Conservation (phyloP, 2,888 invertebrate species). For the Drosophila histrio region DNA sequence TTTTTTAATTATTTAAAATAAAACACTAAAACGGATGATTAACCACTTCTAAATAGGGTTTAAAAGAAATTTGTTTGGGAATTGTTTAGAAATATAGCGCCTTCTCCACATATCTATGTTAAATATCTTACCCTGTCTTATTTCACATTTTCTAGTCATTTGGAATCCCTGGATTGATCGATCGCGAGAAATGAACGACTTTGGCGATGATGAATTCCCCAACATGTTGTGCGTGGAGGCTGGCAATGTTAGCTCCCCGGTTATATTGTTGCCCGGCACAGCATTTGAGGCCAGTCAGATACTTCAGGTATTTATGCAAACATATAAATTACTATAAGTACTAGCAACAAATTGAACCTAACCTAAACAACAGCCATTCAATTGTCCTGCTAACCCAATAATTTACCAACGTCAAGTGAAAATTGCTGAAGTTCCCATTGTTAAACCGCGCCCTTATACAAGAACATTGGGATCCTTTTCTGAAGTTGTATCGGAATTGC, state of each 20-base stretch:
- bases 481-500: not conserved
- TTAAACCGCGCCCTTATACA: not conserved
- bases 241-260: constrained; percentile 94
- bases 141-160: constrained; percentile 86
- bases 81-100: no score
- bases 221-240: constrained; percentile 98
- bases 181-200: constrained; percentile 96
- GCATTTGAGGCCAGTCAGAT: constrained; percentile 97
- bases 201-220: constrained; percentile 98
- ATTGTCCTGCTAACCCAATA: constrained; percentile 44
- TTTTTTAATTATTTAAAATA: no score
- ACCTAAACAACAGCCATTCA: constrained; percentile 56
- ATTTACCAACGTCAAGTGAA: no score
- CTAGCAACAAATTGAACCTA: not conserved
- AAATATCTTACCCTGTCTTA: no score
- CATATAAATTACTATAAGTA: not conserved
- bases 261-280: constrained; percentile 94
- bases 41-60: no score
- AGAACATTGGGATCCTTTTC: not conserved
- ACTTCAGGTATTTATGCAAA: constrained; percentile 87
- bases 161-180: constrained; percentile 99
- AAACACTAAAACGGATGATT: no score
- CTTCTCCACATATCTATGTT: no score
- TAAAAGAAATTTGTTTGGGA: no score
- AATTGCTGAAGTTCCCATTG: not conserved